phyloP scores from a whole-genome alignment of 2,888 invertebrate genomes.

The Mythimna loreyi region DNA sequence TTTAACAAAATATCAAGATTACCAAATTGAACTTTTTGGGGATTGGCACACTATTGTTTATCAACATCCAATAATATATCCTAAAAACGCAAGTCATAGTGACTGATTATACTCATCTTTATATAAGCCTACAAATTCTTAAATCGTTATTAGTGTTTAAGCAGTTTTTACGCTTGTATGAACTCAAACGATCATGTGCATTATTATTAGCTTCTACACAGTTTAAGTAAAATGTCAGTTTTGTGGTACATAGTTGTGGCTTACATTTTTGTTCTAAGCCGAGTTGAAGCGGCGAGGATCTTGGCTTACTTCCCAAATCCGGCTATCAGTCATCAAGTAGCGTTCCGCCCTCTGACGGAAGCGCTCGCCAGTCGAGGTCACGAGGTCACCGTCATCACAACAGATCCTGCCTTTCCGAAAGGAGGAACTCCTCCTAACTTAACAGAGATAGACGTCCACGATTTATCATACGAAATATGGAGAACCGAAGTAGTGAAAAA shows the following conservation, averaged over 20 bases:
- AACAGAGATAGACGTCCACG: constrained; percentile 79
- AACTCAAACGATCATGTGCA: neutral
- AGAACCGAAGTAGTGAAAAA: constrained; percentile 18
- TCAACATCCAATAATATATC: too few species aligned
- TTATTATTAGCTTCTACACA: too few species aligned
- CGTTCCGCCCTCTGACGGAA: constrained; percentile 77
- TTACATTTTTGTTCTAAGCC: constrained; percentile 12
- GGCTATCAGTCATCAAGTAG: constrained; percentile 85
- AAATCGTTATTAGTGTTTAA: neutral
- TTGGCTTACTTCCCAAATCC: constrained; percentile 75
- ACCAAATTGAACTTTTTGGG: too few species aligned
- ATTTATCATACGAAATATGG: constrained; percentile 68
- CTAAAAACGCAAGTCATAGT: too few species aligned
- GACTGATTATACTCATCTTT: neutral
- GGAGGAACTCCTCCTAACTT: constrained; percentile 73
- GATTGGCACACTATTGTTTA: too few species aligned
- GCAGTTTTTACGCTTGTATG: neutral
- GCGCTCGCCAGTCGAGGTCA: constrained; percentile 83
- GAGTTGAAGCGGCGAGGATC: constrained; percentile 60
- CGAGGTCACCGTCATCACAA: constrained; percentile 80
- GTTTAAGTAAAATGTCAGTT: constrained; percentile 12
- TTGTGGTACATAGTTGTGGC: neutral
- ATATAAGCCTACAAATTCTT: too few species aligned
- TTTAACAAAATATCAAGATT: too few species aligned
- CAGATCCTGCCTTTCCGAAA: constrained; percentile 77